Evolutionary conservation across 2,113 vertebrate genomes (phyloP).

Genomic region (Prunella himalayana): DNA sequence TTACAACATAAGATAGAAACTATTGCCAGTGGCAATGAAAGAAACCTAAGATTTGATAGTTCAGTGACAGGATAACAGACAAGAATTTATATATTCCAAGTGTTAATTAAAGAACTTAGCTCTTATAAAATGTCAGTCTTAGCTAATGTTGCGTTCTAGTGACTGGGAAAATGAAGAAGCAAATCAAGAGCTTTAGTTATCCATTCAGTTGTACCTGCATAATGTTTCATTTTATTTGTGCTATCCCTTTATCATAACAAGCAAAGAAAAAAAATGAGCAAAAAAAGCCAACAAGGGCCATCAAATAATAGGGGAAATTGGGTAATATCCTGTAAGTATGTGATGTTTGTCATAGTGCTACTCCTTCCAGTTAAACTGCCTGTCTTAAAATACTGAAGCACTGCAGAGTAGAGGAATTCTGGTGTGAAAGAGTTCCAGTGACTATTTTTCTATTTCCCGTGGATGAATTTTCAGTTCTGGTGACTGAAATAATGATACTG

Average conservation of each 20-base stretch:
- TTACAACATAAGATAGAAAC: neutral
- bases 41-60: neutral
- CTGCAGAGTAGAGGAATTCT: neutral
- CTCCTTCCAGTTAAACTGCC: neutral
- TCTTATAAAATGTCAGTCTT: neutral
- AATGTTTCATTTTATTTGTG: neutral
- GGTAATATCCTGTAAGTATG: neutral
- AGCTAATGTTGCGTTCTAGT: neutral
- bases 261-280: neutral
- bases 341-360: neutral
- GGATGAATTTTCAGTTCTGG: neutral
- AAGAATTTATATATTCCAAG: neutral
- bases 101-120: neutral
- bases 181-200: neutral
- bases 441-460: neutral
- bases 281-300: neutral
- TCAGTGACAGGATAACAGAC: neutral
- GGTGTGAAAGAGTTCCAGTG: neutral
- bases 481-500: neutral
- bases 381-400: neutral
- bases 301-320: neutral
- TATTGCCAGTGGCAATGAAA: neutral
- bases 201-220: neutral
- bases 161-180: neutral
- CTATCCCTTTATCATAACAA: neutral